Base-by-base conservation (phyloP, 2,113 vertebrate species). In the Phodopus roborovskii region DNA sequence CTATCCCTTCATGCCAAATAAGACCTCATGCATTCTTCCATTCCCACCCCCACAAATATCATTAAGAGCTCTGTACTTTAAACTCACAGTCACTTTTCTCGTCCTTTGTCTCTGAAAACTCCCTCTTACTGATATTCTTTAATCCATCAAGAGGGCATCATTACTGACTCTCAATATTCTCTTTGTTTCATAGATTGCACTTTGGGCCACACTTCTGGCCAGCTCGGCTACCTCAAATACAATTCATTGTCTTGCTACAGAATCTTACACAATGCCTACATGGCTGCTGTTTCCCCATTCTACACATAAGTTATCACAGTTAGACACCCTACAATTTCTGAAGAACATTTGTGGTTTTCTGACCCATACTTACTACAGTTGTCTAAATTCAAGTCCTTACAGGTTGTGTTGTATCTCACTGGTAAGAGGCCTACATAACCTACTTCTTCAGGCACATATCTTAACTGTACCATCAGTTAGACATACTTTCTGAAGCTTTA, bases 91-190 rank as follows among this genome's bases (percentile, higher is more conserved):
- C 7, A 48, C 10, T 62, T 53, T 84, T 56, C 50, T 90, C 73
- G 60, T 78, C n/a, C 7, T 39, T 19, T 92, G 42, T 92, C 19
- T 92, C 87, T 48, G 36, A 90, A 91, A 84, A 75, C 2, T 60
- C 5, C 30, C 78, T 10, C 2, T 4, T 48, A 11, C 10, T 81
- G 20, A 75, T 56, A 56, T 22, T 75, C 2, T 30, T 93, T 42
- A 85, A 48, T 15, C 15, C 16, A 71, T 79, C 50, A 64, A 5
- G 28, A 36, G n/a, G n/a, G 7, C 42, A 42, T 88, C 28, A 90
- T 48, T 66, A 11, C 70, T 33, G 19, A 87, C 91, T 93, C n/a
- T 85, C 7, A 88, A 71, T 71, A 22, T 92, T 68, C 30, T 58
- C 33, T 85, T 78, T 91, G 17, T 12, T 71, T 9, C 66, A 9